Evolutionary conservation across 2,888 invertebrate genomes (phyloP), one percentile per base, ranked within the genome.

Genomic region (Ligdia adustata): DNA sequence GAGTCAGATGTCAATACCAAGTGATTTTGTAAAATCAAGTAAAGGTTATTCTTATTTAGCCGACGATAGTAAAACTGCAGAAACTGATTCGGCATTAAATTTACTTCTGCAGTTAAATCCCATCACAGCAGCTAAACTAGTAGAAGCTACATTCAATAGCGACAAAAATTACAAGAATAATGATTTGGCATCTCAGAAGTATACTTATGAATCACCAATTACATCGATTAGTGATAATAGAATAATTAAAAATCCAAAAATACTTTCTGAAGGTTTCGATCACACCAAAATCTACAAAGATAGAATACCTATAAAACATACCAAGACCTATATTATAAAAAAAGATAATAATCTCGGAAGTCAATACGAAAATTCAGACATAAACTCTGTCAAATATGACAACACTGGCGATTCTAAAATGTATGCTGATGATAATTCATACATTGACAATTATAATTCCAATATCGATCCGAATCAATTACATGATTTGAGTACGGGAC

Each of bases 81-180:
- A 7, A n/a, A n/a, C n/a, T n/a, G n/a, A n/a, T 22, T 22, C 27
- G 14, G 2, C 2, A 4, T 5, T 22, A 22, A n/a, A 1, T 22
- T 6, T 4, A 22, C 9, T 15, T 0, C 15, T 15, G 26, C 9
- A 15, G 9, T 14, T 22, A 7, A 7, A 20, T 33, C 20, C 20
- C 4, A 33, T 12, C 4, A 13, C 24, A 16, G 16, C 35, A 13
- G 2, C 32, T 4, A 33, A 45, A 1, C 9, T 33, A 14, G n/a
- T 45, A 12, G 32, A 38, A 1, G 16, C 26, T 14, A 24, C 44
- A 9, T 6, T 32, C n/a, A 38, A 44, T 12, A 26, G 16, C 13
- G 26, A 37, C n/a, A 15, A 11, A 6, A 7, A 9, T 20, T 20
- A n/a, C 12, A 33, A 33, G 20, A 3, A 3, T 9, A n/a, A 29